Evolutionary conservation across 2,113 vertebrate species (phyloP).

Genomic region (Poicephalus meyeri): DNA sequence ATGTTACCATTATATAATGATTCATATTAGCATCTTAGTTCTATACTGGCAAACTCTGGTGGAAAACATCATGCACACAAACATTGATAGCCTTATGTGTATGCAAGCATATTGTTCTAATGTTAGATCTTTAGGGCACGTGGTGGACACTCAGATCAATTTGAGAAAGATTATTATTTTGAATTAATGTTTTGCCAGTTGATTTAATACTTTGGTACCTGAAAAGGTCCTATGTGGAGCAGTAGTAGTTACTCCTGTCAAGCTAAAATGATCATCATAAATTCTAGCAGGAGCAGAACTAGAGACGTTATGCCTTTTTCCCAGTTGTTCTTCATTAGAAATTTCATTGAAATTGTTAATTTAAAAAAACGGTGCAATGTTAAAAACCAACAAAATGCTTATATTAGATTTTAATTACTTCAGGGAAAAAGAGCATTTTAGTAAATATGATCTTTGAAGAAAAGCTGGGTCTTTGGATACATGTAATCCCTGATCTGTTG

Average conservation of each 20-base stretch:
- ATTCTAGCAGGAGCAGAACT: background rate
- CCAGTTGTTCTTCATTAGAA: background rate
- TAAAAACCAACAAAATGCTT: background rate
- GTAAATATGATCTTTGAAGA: background rate
- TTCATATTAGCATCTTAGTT: background rate
- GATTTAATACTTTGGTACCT: background rate
- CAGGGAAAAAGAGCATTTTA: background rate
- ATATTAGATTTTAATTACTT: background rate
- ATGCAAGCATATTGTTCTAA: background rate
- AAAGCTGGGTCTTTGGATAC: background rate
- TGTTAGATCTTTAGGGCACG: background rate
- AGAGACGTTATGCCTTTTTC: background rate
- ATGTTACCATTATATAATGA: slow-evolving; percentile 31
- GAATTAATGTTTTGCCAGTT: background rate
- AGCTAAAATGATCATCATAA: background rate
- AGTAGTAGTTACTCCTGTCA: background rate
- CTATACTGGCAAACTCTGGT: background rate
- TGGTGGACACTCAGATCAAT: background rate
- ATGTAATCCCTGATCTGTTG: background rate
- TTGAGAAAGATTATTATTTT: background rate
- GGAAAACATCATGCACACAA: background rate
- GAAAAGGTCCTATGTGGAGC: background rate
- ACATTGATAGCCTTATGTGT: background rate
- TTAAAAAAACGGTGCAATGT: background rate
- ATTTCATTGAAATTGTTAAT: background rate